A percentile compares a stretch with the other conserved stretches of the same genome.
These are phyloP conservation scores for Cataglyphis rosenhaueri DNA, from an alignment of 2,888 invertebrate genomes.

Conservation along the genomic window DNA sequence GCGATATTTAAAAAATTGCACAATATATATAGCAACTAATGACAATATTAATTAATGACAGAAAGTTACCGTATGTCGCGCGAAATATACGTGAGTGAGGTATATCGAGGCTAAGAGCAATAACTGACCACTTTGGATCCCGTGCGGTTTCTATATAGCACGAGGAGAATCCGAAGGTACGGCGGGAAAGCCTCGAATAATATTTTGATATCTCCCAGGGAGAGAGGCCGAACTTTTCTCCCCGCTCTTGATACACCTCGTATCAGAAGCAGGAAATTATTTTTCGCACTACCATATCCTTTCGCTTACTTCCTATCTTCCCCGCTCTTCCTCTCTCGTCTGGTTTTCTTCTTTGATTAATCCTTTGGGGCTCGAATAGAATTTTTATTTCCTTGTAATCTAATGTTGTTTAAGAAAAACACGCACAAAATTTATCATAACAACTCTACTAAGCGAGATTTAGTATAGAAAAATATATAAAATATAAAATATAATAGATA, in stretches of 20 bases:
- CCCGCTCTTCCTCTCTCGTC: slow-evolving; percentile 28
- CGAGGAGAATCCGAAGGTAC: slow-evolving; percentile 75
- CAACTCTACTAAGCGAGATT: neutral
- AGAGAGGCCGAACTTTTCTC: slow-evolving; percentile 66
- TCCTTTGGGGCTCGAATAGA: slow-evolving; percentile 19
- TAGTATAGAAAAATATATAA: neutral
- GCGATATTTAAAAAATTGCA: neutral
- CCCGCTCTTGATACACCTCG: slow-evolving; percentile 77
- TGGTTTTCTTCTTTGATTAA: slow-evolving; percentile 25
- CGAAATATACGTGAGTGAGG: slow-evolving; percentile 4
- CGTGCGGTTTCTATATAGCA: slow-evolving; percentile 67
- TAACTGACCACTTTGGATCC: slow-evolving; percentile 72
- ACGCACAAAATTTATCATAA: neutral
- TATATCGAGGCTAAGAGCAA: slow-evolving; percentile 66
- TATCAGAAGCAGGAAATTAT: slow-evolving; percentile 84
- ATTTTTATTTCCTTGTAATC: slow-evolving; percentile 12
- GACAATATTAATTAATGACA: neutral
- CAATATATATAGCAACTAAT: neutral
- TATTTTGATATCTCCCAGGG: slow-evolving; percentile 82
- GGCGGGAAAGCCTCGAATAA: slow-evolving; percentile 80
- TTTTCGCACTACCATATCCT: slow-evolving; percentile 80
- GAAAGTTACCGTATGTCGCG: slow-evolving; percentile 28
- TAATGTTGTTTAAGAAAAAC: slow-evolving; percentile 1
- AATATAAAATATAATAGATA: neutral
- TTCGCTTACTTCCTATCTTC: slow-evolving; percentile 61